Evolutionary conservation across 2,888 invertebrate genomes (phyloP).

Genomic region (Metacarcinus magister): DNA sequence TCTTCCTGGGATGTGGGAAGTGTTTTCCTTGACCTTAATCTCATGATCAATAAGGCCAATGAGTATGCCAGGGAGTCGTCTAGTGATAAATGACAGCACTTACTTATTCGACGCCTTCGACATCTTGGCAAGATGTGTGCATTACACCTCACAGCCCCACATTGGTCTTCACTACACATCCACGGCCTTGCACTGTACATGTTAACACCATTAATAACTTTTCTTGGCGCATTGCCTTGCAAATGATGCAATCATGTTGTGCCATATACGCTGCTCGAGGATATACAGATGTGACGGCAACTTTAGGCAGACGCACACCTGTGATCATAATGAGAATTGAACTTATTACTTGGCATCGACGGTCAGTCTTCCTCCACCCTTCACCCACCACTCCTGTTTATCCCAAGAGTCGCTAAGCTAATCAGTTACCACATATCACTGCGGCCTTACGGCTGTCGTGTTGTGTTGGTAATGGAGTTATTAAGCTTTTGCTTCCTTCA

Average conservation of each 20-base stretch:
- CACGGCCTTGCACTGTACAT: not conserved
- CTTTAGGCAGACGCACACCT: not conserved
- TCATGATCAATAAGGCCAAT: not conserved
- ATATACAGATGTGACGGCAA: conserved; percentile 36
- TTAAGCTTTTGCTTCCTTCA: not conserved
- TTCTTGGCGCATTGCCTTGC: not conserved
- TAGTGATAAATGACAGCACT: not conserved
- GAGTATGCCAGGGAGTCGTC: not conserved
- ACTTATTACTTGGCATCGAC: not conserved
- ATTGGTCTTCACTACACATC: conserved; percentile 18
- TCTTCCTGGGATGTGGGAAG: not conserved
- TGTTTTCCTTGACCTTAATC: not conserved
- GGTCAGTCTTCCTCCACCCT: not conserved
- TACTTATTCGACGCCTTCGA: conserved; percentile 31
- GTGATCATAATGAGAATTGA: conserved; percentile 13
- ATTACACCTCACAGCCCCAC: not conserved
- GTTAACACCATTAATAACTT: conserved; percentile 32
- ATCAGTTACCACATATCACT: not conserved
- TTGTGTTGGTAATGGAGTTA: not conserved
- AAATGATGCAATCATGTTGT: not conserved
- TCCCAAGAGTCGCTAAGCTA: not conserved
- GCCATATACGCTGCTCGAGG: conserved; percentile 19
- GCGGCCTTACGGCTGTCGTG: not conserved
- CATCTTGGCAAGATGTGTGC: not conserved
- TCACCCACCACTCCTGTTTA: not conserved